These are phyloP conservation scores for Forbesichthys papilliferus DNA, from an alignment of 2,113 vertebrate genomes.

Conservation along the genomic window DNA sequence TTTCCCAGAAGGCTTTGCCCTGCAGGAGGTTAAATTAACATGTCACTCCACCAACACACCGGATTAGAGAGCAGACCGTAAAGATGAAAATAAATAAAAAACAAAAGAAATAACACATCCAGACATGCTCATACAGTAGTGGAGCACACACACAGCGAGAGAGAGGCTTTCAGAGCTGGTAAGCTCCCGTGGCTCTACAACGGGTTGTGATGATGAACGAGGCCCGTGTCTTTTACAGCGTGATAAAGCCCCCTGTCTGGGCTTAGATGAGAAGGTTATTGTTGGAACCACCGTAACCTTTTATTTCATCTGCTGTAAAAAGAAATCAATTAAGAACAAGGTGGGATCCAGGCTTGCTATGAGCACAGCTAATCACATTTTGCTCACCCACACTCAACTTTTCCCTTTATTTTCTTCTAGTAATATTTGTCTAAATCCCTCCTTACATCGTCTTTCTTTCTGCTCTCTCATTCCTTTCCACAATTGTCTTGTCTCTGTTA, in stretches of 20 bases:
- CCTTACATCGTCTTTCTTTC: slow-evolving; percentile 37
- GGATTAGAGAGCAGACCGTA: slow-evolving; percentile 38
- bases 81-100: slow-evolving; percentile 31
- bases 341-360: slow-evolving; percentile 51
- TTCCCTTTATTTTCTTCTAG: slow-evolving; percentile 3
- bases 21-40: slow-evolving; percentile 65
- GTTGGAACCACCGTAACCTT: slow-evolving; percentile 62
- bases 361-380: slow-evolving; percentile 62
- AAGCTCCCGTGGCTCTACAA: slow-evolving; percentile 39
- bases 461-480: neutral
- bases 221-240: slow-evolving; percentile 56
- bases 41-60: slow-evolving; percentile 67
- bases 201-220: slow-evolving; percentile 53
- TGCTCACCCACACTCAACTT: slow-evolving; percentile 41
- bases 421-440: slow-evolving; percentile 36
- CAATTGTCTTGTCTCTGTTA: slow-evolving; percentile 34
- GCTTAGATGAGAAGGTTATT: slow-evolving; percentile 62
- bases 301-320: slow-evolving; percentile 66
- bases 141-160: neutral
- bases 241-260: slow-evolving; percentile 59
- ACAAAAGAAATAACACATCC: slow-evolving; percentile 11
- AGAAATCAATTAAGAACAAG: slow-evolving; percentile 62
- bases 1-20: slow-evolving; percentile 31
- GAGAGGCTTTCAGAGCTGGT: slow-evolving; percentile 19
- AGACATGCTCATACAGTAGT: neutral